Conservation (phyloP, 1,140 invertebrate species). For the Polypedilum vanderplanki region DNA sequence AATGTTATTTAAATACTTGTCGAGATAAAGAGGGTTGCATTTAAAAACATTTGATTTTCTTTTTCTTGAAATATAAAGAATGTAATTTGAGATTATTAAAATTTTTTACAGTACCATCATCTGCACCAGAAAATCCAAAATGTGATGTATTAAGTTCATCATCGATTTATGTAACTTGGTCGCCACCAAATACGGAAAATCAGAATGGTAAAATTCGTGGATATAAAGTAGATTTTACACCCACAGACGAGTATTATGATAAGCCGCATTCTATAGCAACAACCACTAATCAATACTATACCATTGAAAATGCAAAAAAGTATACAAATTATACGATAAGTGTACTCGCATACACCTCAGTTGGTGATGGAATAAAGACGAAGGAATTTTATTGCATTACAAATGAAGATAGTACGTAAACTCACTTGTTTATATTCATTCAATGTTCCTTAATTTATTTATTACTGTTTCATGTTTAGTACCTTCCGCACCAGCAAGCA, state of each 20-base stretch:
- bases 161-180: conserved; percentile 80
- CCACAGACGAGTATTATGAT: conserved; percentile 63
- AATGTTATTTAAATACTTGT: too few relatives aligned
- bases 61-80: too few relatives aligned
- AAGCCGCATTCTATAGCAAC: conserved; percentile 46
- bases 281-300: conserved; percentile 45
- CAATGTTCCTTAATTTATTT: conserved; percentile 30
- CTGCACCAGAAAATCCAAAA: conserved; percentile 68
- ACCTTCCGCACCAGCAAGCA: conserved; percentile 75
- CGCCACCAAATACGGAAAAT: conserved; percentile 68
- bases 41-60: too few relatives aligned
- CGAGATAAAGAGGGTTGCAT: too few relatives aligned
- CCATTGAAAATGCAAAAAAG: conserved; percentile 50
- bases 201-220: conserved; percentile 82
- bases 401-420: conserved; percentile 73
- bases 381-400: conserved; percentile 79
- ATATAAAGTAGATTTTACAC: conserved; percentile 76
- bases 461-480: conserved; percentile 49
- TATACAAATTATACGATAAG: conserved; percentile 92
- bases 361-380: conserved; percentile 80
- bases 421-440: conserved; percentile 32
- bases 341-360: conserved; percentile 77
- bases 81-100: conserved; percentile 32
- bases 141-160: conserved; percentile 72
- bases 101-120: conserved; percentile 60